Evolutionary conservation across 2,113 vertebrate species (phyloP).

Genomic region (Galemys pyrenaicus): DNA sequence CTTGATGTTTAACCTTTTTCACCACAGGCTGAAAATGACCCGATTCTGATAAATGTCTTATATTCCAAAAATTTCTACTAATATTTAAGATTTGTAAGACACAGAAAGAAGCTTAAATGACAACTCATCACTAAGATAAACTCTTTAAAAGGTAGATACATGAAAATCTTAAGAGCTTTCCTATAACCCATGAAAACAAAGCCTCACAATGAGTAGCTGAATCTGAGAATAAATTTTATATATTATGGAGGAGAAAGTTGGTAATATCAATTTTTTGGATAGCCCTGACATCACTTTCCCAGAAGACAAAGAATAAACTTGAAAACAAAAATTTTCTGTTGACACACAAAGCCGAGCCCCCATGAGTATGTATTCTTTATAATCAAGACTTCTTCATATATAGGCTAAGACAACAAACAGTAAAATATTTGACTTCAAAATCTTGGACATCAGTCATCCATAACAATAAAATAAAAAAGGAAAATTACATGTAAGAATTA

Average conservation of each 20-base stretch:
- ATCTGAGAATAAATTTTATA: neutral
- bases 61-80: conserved; percentile 17
- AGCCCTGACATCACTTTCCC: neutral
- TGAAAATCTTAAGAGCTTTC: neutral
- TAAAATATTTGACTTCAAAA: neutral
- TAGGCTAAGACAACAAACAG: conserved; percentile 10
- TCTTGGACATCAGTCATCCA: neutral
- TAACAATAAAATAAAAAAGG: neutral
- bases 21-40: conserved; percentile 22
- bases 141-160: neutral
- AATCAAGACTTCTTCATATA: neutral
- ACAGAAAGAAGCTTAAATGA: conserved; percentile 27
- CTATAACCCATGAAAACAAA: conserved; percentile 33
- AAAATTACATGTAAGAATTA: neutral
- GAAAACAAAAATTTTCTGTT: neutral
- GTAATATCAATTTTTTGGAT: neutral
- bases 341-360: neutral
- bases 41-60: conserved; percentile 40
- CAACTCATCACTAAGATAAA: conserved; percentile 66
- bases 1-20: neutral
- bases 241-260: neutral
- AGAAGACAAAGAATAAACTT: neutral
- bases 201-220: neutral
- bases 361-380: neutral
- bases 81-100: conserved; percentile 60